Evolutionary conservation across 2,113 vertebrate species (phyloP).

Genomic region (Benitochromis conjunctus): DNA sequence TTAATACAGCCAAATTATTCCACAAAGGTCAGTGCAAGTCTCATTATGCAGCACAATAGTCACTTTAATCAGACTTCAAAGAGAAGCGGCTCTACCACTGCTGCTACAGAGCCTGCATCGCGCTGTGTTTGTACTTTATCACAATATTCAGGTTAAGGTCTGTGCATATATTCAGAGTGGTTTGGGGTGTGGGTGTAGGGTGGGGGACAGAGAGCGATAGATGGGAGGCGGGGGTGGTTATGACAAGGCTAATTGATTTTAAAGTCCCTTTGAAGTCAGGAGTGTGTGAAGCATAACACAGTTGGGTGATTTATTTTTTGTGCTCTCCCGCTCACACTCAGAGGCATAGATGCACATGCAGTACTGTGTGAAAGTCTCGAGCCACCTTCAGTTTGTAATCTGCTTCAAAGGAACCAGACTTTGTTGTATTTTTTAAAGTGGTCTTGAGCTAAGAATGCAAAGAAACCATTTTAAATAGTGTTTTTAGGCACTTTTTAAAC

Average conservation of each 20-base stretch:
- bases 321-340: background rate
- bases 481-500: background rate
- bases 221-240: background rate
- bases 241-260: constrained; percentile 30
- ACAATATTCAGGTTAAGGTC: constrained; percentile 16
- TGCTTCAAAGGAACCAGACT: background rate
- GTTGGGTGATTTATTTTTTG: background rate
- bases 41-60: constrained; percentile 22
- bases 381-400: background rate
- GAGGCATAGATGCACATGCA: background rate
- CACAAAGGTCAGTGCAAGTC: constrained; percentile 1
- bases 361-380: background rate
- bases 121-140: background rate
- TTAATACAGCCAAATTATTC: constrained; percentile 5
- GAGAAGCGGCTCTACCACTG: background rate
- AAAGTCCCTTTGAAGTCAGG: constrained; percentile 25
- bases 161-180: background rate
- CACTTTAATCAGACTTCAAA: constrained; percentile 30
- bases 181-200: background rate
- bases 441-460: background rate
- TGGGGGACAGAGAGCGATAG: background rate
- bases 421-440: background rate
- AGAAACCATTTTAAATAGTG: background rate
- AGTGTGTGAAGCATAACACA: constrained; percentile 8
- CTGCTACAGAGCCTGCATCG: background rate